Percentiles rank a stretch among this genome's conserved stretches.
phyloP scores from a whole-genome alignment of 1,140 invertebrate genomes.

The Ceratina australensis region DNA sequence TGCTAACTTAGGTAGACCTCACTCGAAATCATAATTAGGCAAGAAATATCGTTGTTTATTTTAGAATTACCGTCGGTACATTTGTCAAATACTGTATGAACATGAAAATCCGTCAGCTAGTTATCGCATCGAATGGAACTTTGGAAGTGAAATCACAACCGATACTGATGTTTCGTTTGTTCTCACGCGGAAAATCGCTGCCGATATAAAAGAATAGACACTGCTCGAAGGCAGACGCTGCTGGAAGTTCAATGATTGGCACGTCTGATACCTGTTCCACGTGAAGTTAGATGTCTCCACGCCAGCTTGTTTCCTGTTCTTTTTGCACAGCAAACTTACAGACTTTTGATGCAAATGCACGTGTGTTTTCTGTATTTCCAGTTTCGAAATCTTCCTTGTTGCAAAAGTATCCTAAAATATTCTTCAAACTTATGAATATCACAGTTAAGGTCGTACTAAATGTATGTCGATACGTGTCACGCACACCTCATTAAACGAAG shows the following conservation, averaged over 20 bases:
- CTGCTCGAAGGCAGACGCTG: slow-evolving; percentile 32
- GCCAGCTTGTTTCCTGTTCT: not conserved
- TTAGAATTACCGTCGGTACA: not conserved
- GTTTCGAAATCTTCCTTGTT: not conserved
- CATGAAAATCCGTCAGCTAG: slow-evolving; percentile 5
- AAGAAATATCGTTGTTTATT: too few species aligned
- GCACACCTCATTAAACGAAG: slow-evolving; percentile 15
- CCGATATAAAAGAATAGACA: slow-evolving; percentile 30
- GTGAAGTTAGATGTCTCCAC: slow-evolving; percentile 24
- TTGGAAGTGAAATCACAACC: slow-evolving; percentile 19
- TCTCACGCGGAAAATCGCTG: slow-evolving; percentile 14
- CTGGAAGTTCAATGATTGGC: slow-evolving; percentile 56
- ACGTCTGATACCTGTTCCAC: slow-evolving; percentile 40
- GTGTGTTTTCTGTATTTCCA: not conserved
- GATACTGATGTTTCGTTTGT: not conserved
- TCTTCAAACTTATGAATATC: too few species aligned
- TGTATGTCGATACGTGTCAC: not conserved
- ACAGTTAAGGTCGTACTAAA: too few species aligned
- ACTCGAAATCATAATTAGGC: too few species aligned
- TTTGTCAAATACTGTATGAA: not conserved
- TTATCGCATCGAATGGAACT: slow-evolving; percentile 28
- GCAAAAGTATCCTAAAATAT: not conserved
- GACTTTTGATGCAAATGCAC: not conserved
- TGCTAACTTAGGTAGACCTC: not conserved
- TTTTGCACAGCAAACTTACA: slow-evolving; percentile 4